phyloP scores from a whole-genome alignment of 1,140 invertebrate species.

The Heterodera carotae region DNA sequence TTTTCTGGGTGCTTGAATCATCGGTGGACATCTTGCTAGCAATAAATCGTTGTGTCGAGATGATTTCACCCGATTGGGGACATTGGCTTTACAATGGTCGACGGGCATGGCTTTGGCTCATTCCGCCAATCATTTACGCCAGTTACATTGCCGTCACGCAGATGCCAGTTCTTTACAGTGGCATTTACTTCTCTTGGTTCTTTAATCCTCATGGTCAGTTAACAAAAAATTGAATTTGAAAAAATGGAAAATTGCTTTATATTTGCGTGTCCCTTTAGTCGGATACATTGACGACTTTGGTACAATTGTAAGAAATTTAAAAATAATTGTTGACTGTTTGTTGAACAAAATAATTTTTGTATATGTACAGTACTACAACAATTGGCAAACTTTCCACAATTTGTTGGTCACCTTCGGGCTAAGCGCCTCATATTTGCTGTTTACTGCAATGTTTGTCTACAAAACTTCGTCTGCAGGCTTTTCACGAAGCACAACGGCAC shows the following conservation, averaged over 20 bases:
- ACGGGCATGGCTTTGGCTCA: conserved; percentile 25
- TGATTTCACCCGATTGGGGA: conserved; percentile 23
- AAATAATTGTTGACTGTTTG: background rate
- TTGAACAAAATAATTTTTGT: background rate
- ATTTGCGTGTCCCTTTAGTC: background rate
- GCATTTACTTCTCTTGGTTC: conserved; percentile 36
- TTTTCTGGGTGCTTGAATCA: conserved; percentile 30
- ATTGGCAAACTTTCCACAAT: conserved; percentile 29
- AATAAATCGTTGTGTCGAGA: conserved; percentile 31
- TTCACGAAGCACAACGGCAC: conserved; percentile 7
- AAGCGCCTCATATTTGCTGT: conserved; percentile 12
- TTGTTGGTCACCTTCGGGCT: conserved; percentile 27
- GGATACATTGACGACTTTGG: conserved; percentile 32
- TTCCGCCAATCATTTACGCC: conserved; percentile 13
- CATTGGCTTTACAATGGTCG: conserved; percentile 11
- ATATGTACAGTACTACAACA: conserved; percentile 26
- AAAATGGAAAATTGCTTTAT: too few species aligned
- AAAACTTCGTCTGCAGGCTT: conserved; percentile 10
- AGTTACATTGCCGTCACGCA: conserved; percentile 18
- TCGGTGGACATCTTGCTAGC: conserved; percentile 27
- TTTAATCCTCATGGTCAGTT: conserved; percentile 31
- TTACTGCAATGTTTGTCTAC: conserved; percentile 17
- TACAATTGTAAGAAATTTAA: conserved; percentile 8
- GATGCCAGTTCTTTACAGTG: conserved; percentile 27
- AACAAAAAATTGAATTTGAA: background rate